A percentile compares a stretch with the other conserved stretches of the same genome.
Evolutionary conservation across 2,113 vertebrate species (phyloP).

Genomic region (Barnardius zonarius): DNA sequence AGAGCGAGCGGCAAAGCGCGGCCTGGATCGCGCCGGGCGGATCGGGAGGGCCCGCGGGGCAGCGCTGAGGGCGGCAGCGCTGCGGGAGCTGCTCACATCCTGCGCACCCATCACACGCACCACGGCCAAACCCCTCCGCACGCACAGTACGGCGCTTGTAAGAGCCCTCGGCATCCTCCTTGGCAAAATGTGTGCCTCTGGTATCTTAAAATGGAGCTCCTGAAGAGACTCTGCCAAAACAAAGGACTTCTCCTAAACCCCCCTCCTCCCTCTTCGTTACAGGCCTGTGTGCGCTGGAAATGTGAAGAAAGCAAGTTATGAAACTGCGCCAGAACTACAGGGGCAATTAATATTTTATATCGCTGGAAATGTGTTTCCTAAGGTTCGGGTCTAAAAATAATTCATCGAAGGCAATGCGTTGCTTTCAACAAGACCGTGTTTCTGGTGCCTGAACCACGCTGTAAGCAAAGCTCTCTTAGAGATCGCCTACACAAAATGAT

Average conservation of each 20-base stretch:
- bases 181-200: background rate
- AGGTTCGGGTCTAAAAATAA: constrained; percentile 72
- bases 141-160: background rate
- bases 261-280: background rate
- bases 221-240: background rate
- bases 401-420: background rate
- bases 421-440: background rate
- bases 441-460: background rate
- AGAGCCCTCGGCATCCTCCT: background rate
- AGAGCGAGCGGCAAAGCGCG: background rate
- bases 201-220: background rate
- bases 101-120: background rate
- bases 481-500: background rate
- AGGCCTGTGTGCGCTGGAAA: background rate
- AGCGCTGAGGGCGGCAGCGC: background rate
- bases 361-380: constrained; percentile 59
- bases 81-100: background rate
- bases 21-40: background rate
- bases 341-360: constrained; percentile 67
- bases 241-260: background rate
- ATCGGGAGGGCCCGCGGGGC: background rate
- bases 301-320: background rate
- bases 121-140: background rate
- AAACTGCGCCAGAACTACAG: constrained; percentile 47
- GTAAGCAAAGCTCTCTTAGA: background rate